Conservation (phyloP, 2,888 invertebrate species). For the Lepetodrilus schrolli region DNA sequence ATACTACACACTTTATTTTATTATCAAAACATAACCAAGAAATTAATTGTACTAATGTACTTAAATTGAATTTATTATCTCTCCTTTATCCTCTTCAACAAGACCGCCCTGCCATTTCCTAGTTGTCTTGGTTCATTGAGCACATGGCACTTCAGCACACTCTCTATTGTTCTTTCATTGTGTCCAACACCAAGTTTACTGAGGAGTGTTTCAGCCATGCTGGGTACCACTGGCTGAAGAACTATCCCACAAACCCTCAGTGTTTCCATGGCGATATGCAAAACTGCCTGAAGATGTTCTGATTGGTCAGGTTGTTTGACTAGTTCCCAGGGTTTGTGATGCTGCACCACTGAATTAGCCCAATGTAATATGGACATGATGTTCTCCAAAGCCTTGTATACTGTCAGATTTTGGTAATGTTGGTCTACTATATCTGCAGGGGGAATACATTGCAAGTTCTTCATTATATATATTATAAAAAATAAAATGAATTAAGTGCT, state of each 20-base stretch:
- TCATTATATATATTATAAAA: no score
- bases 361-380: conserved; percentile 84
- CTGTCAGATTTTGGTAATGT: conserved; percentile 85
- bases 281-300: conserved; percentile 79
- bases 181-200: conserved; percentile 70
- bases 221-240: conserved; percentile 90
- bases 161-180: conserved; percentile 46
- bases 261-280: conserved; percentile 90
- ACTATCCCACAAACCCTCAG: conserved; percentile 86
- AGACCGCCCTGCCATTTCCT: conserved; percentile 31
- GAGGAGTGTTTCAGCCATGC: conserved; percentile 82
- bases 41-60: no score
- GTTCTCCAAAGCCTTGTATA: conserved; percentile 88
- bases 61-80: no score
- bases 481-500: no score
- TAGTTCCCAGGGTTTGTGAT: conserved; percentile 91
- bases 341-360: conserved; percentile 90
- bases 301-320: conserved; percentile 78
- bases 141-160: conserved; percentile 34
- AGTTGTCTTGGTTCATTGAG: neutral
- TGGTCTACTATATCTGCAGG: conserved; percentile 78
- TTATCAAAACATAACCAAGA: no score
- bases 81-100: conserved; percentile 29
- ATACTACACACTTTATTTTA: no score
- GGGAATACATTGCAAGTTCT: no score